Conservation (phyloP, 2,888 invertebrate genomes). For the Microchrysa polita region DNA sequence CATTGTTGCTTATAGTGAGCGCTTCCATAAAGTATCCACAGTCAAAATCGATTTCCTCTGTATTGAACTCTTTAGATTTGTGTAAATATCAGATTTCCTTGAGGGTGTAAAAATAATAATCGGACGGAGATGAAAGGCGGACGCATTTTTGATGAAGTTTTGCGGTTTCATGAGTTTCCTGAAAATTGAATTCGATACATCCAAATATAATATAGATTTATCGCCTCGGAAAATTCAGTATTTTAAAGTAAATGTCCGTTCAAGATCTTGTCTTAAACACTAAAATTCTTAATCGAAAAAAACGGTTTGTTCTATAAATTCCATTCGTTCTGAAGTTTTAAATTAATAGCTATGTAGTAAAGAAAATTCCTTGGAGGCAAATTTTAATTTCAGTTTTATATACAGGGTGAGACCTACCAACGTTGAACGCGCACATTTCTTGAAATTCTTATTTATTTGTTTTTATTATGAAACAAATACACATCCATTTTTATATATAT, state of each 20-base stretch:
- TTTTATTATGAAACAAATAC: no score
- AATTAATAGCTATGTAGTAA: no score
- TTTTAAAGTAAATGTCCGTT: constrained; percentile 44
- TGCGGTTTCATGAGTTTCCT: constrained; percentile 44
- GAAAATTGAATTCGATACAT: not conserved
- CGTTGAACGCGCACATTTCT: no score
- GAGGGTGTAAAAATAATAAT: constrained; percentile 43
- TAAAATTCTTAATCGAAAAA: not conserved
- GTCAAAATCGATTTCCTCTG: no score
- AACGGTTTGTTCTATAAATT: not conserved
- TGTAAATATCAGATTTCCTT: constrained; percentile 47
- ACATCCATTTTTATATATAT: no score
- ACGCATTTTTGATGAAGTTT: constrained; percentile 47
- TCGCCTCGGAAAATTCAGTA: constrained; percentile 7
- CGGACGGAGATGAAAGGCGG: constrained; percentile 47
- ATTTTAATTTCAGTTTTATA: no score
- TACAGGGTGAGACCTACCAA: no score
- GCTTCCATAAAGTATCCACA: no score
- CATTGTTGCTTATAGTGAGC: no score
- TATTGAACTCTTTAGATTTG: no score
- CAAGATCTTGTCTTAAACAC: constrained; percentile 45
- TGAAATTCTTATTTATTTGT: no score
- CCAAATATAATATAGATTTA: not conserved
- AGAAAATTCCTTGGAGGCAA: no score
- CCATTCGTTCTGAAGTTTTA: not conserved